Conservation (phyloP, 2,113 vertebrate genomes). For the Equus quagga region DNA sequence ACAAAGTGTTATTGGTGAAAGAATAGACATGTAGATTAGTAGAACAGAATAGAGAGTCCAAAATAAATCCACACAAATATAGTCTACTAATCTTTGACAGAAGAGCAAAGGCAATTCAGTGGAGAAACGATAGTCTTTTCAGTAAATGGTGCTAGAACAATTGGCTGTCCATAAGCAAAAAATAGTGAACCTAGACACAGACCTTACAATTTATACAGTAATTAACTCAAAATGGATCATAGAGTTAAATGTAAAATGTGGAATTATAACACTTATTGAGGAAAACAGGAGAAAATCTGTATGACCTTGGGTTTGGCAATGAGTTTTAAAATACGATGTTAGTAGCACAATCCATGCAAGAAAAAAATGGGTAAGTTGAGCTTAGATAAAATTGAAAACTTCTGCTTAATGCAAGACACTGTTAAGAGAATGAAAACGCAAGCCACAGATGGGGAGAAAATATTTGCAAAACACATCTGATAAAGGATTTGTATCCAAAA, state of each 20-base stretch:
- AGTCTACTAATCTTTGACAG: neutral
- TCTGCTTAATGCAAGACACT: neutral
- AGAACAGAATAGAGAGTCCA: neutral
- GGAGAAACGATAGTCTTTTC: neutral
- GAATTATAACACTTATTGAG: neutral
- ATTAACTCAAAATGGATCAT: neutral
- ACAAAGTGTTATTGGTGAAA: neutral
- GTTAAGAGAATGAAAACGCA: neutral
- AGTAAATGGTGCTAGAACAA: neutral
- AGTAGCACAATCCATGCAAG: neutral
- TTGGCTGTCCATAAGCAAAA: neutral
- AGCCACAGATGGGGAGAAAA: neutral
- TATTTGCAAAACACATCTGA: neutral
- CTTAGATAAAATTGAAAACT: slow-evolving; percentile 14
- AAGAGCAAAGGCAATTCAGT: neutral
- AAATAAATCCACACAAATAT: neutral
- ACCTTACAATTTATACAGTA: neutral
- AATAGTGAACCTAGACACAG: neutral
- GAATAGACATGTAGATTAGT: neutral
- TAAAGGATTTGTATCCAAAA: slow-evolving; percentile 10
- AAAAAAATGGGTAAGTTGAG: slow-evolving; percentile 1
- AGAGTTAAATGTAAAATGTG: neutral
- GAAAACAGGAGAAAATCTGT: neutral
- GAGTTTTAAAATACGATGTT: neutral
- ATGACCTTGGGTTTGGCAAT: neutral